Evolutionary conservation across 53 echinoderm and acorn worm genomes (phyloP), one percentile per base, ranked within the genome.

Genomic region (Crossaster papposus): DNA sequence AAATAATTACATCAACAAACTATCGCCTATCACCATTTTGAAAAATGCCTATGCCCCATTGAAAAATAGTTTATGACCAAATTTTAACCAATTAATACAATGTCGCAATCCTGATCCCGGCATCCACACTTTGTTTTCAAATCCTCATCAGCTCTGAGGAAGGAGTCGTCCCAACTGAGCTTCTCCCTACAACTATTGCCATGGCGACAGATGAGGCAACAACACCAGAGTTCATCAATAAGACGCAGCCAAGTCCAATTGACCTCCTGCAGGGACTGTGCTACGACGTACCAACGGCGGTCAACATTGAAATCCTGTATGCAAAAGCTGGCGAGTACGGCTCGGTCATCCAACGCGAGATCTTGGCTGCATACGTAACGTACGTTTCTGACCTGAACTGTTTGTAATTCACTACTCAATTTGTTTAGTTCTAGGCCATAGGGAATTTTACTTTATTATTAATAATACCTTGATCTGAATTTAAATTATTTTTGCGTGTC

Each of bases 221-320:
- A n/a, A 79, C 90, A 0, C 30, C 80, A 0, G 75, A 62, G 55
- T 35, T 44, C 30, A 15, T 51, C 73, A 38, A 26, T 4, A 77
- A 86, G 68, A 86, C 90, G 9, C 1, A 1, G 38, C 14, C 29
- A 0, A 54, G 77, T 44, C 85, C 85, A 12, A 26, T 85, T 55
- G 94, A 95, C 64, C 92, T 95, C 85, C 86, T 94, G 72, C 81
- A 33, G 37, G 96, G 96, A 34, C 72, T 83, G 63, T 98, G 98
- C 79, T 88, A 63, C 73, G 92, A 91, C 85, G 72, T 98, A 52
- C 98, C 98, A 1, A 94, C 96, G 14, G 89, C 92, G 24, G 85
- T 96, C 73, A 96, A 97, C 80, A 51, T 97, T 54, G 95, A 97
- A 76, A 88, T 96, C 36, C 75, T 98, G 76, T 94, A 92, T 73